phyloP scores from a whole-genome alignment of 2,797 vertebrate genomes.

The Geotrypetes seraphini region DNA sequence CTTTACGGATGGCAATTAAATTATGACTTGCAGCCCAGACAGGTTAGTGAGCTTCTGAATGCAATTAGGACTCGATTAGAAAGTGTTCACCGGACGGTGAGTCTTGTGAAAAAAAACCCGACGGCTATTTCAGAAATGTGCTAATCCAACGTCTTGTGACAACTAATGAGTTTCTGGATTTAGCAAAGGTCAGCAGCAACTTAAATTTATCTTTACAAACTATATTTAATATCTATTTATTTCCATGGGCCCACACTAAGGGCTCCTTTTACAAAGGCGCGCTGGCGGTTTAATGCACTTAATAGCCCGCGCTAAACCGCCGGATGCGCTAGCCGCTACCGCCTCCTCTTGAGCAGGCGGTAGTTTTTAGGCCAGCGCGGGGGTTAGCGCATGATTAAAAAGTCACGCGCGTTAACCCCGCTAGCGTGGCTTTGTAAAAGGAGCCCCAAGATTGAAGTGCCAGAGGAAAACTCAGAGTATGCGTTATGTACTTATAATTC shows the following conservation, averaged over 20 bases:
- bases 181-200: conserved; percentile 60
- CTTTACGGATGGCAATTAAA: conserved; percentile 80
- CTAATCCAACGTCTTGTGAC: conserved; percentile 98
- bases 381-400: too few species aligned
- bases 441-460: conserved; percentile 16
- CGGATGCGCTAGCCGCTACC: too few species aligned
- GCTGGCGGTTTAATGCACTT: too few species aligned
- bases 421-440: too few species aligned
- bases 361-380: too few species aligned
- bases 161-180: conserved; percentile 76
- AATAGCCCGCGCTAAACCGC: too few species aligned
- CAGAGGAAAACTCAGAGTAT: too few species aligned
- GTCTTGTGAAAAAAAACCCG: conserved; percentile 84
- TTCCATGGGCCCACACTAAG: too few species aligned
- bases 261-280: too few species aligned
- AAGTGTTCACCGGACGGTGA: conserved; percentile 85
- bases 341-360: too few species aligned
- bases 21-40: conserved; percentile 74
- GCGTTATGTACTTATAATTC: too few species aligned
- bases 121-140: conserved; percentile 97
- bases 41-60: conserved; percentile 79
- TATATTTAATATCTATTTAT: conserved; percentile 1
- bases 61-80: conserved; percentile 99
- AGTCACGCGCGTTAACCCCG: too few species aligned
- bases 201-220: conserved; percentile 62